Percentiles rank a stretch among this genome's conserved stretches.
phyloP scores from a whole-genome alignment of 23 tunicate genomes.

The Halocynthia aurantium region DNA sequence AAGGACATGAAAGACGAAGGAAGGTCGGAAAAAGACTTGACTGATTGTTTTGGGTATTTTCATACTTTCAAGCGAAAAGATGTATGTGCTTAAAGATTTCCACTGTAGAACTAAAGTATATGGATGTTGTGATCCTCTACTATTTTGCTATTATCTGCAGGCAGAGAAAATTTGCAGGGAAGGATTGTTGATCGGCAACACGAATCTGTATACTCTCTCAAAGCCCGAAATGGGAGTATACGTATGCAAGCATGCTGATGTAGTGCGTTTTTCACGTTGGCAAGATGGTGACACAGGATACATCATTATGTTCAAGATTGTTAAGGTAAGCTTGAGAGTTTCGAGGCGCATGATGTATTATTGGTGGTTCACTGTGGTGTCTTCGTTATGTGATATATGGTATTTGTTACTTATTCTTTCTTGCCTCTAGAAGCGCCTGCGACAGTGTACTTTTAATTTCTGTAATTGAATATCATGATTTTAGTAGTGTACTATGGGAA shows the following conservation, averaged over 20 bases:
- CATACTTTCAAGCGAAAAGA: constrained; percentile 23
- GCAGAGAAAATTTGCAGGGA: constrained; percentile 49
- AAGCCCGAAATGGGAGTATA: constrained; percentile 83
- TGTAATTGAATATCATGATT: too few relatives aligned
- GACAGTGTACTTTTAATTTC: background rate
- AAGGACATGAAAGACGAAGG: constrained; percentile 77
- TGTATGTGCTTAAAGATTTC: constrained; percentile 16
- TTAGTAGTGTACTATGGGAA: too few relatives aligned
- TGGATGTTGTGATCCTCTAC: background rate
- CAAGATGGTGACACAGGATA: constrained; percentile 27
- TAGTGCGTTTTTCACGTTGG: constrained; percentile 33
- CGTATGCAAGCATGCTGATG: constrained; percentile 83
- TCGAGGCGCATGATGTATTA: too few relatives aligned
- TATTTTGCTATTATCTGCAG: constrained; percentile 1
- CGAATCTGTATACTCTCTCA: constrained; percentile 38
- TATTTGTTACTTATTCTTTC: background rate
- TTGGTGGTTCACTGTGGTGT: too few relatives aligned
- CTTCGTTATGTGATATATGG: background rate
- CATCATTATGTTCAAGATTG: constrained; percentile 63
- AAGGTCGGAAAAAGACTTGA: constrained; percentile 66
- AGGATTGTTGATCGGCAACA: constrained; percentile 51
- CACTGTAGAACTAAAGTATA: too few relatives aligned
- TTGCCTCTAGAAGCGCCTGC: background rate
- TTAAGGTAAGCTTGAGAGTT: constrained; percentile 31
- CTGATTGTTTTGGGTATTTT: constrained; percentile 39